A percentile compares a stretch with the other conserved stretches of the same genome.
Conservation (phyloP, 2,888 invertebrate species). For the Drosophila vallismaia region DNA sequence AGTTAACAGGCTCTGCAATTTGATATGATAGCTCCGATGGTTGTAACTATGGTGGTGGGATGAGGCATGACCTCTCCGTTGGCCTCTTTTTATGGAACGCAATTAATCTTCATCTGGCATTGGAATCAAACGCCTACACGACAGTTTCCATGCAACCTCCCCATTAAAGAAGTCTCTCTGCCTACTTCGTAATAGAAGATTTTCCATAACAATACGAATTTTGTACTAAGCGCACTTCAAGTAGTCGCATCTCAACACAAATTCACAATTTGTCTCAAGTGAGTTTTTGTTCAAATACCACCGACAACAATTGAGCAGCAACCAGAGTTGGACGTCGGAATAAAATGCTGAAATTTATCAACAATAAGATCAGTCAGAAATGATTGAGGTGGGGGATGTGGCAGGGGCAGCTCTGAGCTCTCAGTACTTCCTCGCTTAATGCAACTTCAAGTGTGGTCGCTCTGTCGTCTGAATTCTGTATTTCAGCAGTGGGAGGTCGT, state of each 20-base stretch:
- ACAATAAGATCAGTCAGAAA: constrained; percentile 46
- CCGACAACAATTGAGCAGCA: constrained; percentile 53
- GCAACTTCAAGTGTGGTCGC: constrained; percentile 66
- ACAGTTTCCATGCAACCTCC: constrained; percentile 35
- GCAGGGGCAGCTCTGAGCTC: constrained; percentile 16
- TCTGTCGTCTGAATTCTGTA: constrained; percentile 21
- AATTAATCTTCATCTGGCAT: constrained; percentile 72
- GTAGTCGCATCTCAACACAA: constrained; percentile 57
- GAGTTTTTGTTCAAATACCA: constrained; percentile 68
- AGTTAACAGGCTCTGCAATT: constrained; percentile 43
- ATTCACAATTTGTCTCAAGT: constrained; percentile 80
- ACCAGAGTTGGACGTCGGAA: constrained; percentile 32
- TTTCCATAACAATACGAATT: constrained; percentile 65
- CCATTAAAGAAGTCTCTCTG: constrained; percentile 12
- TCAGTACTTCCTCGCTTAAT: constrained; percentile 46
- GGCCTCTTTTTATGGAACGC: constrained; percentile 52
- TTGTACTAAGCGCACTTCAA: constrained; percentile 67
- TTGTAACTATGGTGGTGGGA: not conserved
- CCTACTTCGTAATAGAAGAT: constrained; percentile 33
- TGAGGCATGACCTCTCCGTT: constrained; percentile 45
- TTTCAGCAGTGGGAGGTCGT: constrained; percentile 63
- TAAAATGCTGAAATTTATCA: constrained; percentile 50
- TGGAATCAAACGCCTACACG: constrained; percentile 63
- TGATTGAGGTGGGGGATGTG: constrained; percentile 51
- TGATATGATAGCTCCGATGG: constrained; percentile 29